phyloP scores from a whole-genome alignment of 1,140 invertebrate genomes.

The Dinothrombium tinctorium region DNA sequence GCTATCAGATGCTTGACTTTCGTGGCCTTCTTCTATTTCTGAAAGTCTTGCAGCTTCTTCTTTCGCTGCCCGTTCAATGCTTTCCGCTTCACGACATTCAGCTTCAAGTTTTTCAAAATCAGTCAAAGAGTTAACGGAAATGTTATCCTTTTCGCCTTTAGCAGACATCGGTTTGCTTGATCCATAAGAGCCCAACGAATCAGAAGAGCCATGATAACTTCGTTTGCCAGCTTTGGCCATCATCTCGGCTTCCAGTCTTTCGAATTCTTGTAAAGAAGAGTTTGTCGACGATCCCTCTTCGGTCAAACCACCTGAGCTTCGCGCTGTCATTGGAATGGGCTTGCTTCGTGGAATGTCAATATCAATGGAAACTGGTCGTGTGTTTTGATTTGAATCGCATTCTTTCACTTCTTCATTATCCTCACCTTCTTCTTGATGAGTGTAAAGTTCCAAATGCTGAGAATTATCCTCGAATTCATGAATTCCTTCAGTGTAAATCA shows the following conservation, averaged over 20 bases:
- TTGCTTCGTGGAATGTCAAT: constrained; percentile 36
- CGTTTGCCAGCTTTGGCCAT: constrained; percentile 13
- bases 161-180: constrained; percentile 13
- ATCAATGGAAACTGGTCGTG: constrained; percentile 20
- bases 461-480: neutral
- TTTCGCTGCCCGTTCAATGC: constrained; percentile 50
- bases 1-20: constrained; percentile 36
- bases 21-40: constrained; percentile 39
- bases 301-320: neutral
- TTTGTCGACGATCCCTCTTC: constrained; percentile 21
- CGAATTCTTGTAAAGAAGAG: constrained; percentile 25
- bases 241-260: constrained; percentile 23
- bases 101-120: constrained; percentile 78
- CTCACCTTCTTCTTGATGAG: constrained; percentile 26
- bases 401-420: constrained; percentile 19
- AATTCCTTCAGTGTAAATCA: constrained; percentile 1
- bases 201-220: constrained; percentile 12
- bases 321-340: neutral
- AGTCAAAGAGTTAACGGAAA: constrained; percentile 69
- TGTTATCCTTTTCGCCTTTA: constrained; percentile 49
- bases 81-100: constrained; percentile 51
- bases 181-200: constrained; percentile 9
- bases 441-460: constrained; percentile 18
- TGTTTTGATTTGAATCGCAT: constrained; percentile 7
- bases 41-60: constrained; percentile 51